Conservation (phyloP, 92 coral and sea anemone species). For the Epizoanthus rinbou region DNA sequence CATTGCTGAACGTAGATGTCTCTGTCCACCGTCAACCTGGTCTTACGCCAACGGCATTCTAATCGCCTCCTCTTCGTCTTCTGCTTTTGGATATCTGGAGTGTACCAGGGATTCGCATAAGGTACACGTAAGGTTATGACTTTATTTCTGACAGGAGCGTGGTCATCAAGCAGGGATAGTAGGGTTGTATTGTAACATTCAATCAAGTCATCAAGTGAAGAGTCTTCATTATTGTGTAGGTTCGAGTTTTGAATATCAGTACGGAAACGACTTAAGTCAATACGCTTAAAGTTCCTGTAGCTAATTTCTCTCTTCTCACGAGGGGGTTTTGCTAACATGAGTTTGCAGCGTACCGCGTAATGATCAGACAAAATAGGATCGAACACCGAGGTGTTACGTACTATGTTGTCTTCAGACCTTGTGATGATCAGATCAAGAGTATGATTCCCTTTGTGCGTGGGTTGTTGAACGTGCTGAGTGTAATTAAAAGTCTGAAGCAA, state of each 20-base stretch:
- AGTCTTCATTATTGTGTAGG: not conserved
- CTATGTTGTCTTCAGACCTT: not conserved
- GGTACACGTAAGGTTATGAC: not conserved
- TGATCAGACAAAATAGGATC: conserved; percentile 24
- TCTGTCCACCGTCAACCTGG: conserved; percentile 25
- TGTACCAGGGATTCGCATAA: not conserved
- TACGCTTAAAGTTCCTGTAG: not conserved
- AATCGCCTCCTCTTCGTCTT: conserved; percentile 12
- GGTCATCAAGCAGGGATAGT: not conserved
- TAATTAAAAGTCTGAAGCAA: conserved; percentile 2
- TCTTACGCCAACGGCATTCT: conserved; percentile 7
- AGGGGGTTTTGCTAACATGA: conserved; percentile 24
- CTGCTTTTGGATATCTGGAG: not conserved
- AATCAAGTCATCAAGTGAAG: not conserved
- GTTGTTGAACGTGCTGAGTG: conserved; percentile 20
- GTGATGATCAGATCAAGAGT: not conserved
- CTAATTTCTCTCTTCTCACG: conserved; percentile 11
- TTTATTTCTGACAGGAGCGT: not conserved
- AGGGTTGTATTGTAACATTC: not conserved
- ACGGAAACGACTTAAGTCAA: not conserved
- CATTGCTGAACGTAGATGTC: not conserved
- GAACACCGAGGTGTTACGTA: not conserved
- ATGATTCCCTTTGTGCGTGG: conserved; percentile 3
- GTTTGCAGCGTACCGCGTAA: conserved; percentile 22
- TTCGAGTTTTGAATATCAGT: conserved; percentile 6